A percentile compares a stretch with the other conserved stretches of the same genome.
phyloP scores from a whole-genome alignment of 2,113 vertebrate genomes.

The Panthera uncia region DNA sequence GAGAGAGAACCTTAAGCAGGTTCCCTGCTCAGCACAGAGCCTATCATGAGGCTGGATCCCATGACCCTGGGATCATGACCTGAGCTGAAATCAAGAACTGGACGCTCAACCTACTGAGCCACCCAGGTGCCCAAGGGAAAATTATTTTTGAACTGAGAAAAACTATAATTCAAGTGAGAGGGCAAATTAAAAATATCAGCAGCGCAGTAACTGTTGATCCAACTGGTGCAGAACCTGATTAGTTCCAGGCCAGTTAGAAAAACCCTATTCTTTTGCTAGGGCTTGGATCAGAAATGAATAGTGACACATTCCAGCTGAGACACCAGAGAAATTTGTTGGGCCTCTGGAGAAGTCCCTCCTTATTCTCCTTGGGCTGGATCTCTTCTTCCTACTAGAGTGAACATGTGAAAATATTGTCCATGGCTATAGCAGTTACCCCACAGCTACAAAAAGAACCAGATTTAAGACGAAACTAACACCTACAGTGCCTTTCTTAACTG shows the following conservation, averaged over 20 bases:
- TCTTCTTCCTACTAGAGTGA: neutral
- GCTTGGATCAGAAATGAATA: neutral
- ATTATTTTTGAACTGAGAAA: neutral
- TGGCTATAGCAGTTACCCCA: neutral
- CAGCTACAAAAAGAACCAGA: neutral
- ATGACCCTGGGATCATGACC: too few species aligned
- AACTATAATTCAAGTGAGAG: neutral
- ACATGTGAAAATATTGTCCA: neutral
- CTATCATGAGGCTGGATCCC: too few species aligned
- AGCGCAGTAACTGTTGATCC: neutral
- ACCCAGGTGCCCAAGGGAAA: neutral
- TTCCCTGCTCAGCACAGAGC: too few species aligned
- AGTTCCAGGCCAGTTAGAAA: neutral
- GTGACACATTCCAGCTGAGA: neutral
- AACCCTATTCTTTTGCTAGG: neutral
- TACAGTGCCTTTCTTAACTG: neutral
- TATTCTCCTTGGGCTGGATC: neutral
- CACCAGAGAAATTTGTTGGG: neutral
- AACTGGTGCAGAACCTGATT: neutral
- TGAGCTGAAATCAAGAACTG: too few species aligned
- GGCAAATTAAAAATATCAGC: neutral
- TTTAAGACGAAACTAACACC: neutral
- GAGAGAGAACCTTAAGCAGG: too few species aligned
- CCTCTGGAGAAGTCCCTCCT: neutral
- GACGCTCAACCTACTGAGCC: too few species aligned